Evolutionary conservation across 30 jellyfish, hydroid and myxozoan species (phyloP), one percentile per base, ranked within the genome.

Genomic region (Aurelia aurita): DNA sequence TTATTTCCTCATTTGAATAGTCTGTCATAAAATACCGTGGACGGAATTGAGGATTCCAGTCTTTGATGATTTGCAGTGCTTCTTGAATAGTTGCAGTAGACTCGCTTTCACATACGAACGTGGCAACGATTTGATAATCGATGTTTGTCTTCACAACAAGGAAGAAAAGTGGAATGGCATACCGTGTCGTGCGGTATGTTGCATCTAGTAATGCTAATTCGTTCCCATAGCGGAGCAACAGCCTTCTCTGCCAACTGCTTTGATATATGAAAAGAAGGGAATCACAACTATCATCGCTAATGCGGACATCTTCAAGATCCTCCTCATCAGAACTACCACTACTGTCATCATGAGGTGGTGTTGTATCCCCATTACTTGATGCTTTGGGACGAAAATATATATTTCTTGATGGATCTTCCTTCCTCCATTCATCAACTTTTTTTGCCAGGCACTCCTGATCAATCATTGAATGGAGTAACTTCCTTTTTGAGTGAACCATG

Each of bases 371-470:
- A 16, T 32, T 35, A 0, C 25, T 49, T 14, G 66, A 4, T 10
- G 49, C 76, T 29, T 59, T 32, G 43, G 79, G 88, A 1, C 69
- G 69, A 34, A 77, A 77, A 47, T 35, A 77, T 18, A 59, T 31
- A 1, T 59, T 77, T 12, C 16, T 31, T 5, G 77, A 6, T 12
- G 88, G 76, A 62, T 59, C 68, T 20, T 26, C 47, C 22, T 15
- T 35, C 20, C 22, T 58, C 88, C 88, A 77, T 77, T 44, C 63
- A 44, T 58, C 31, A 6, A 77, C 19, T 31, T 29, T 60, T 4
- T 63, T 67, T 19, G 6, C 69, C 19, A 77, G 62, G 51, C 51
- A 31, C 26, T 77, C 79, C 58, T 73, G 72, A 47, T 57, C 88
- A 47, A 77, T 44, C 55, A 58, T 3, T 5, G 89, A 59, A 4